Evolutionary conservation across 2,888 invertebrate genomes (phyloP), one percentile per base, ranked within the genome.

Genomic region (Caenorhabditis sp.): DNA sequence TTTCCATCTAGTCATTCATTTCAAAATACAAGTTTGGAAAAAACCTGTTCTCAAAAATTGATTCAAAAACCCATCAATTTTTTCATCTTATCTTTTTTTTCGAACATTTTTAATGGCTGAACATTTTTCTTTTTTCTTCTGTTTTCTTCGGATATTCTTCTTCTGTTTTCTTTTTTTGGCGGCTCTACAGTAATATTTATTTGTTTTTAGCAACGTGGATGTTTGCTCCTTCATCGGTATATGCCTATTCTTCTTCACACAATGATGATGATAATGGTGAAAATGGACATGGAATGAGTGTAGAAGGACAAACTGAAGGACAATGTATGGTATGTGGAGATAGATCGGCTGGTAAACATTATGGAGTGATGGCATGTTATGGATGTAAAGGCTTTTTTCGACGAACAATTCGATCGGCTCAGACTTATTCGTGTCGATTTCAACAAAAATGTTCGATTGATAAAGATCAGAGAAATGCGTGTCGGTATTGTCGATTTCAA

Each of bases 321-420:
- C 78, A 77, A 51, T 82, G 82, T 55, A 78, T 78, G 77, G 83
- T 83, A 12, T 86, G 85, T 59, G 85, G 86, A 21, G 86, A 86
- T 66, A 69, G 81, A 31, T 81, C 82, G 12, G 85, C 86, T 26
- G 86, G 86, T 14, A 84, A 84, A 60, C 86, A 86, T 58, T 86
- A 86, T 69, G 86, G 82, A 62, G 79, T 82, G 0, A 78, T 83
- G 79, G 86, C 86, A n/a, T 86, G 86, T 69, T 86, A 86, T 61
- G 86, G 82, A 19, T 82, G 82, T 75, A 82, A 26, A 14, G 55
- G 55, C 4, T 55, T 53, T 21, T 53, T 53, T 53, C 53, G 53
- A 6, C 6, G 53, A 53, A 24, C 23, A 6, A 21, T 53, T 23
- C 21, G 24, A 53, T 23, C 21, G 4, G 21, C 8, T 53, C 24